A percentile compares a stretch with the other conserved stretches of the same genome.
These are phyloP conservation scores for Euschistus heros DNA, from an alignment of 1,140 invertebrate genomes.

Conservation along the genomic window DNA sequence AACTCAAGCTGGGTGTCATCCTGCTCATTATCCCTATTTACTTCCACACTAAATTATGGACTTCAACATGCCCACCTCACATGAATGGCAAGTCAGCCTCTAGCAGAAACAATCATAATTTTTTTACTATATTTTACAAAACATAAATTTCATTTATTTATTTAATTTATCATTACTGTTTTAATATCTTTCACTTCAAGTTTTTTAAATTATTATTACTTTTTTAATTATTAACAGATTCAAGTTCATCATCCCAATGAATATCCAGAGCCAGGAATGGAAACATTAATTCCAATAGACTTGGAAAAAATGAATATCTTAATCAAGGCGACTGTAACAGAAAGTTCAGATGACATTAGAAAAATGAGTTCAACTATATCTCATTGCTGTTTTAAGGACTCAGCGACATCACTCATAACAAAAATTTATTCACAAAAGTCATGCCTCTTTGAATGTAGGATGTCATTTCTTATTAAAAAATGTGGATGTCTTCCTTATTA, in stretches of 20 bases:
- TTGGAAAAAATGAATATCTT: conserved; percentile 28
- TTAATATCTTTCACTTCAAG: too few relatives aligned
- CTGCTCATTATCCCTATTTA: too few relatives aligned
- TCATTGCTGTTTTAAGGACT: conserved; percentile 31
- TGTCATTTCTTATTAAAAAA: conserved; percentile 29
- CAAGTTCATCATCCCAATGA: conserved; percentile 30
- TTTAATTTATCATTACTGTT: too few relatives aligned
- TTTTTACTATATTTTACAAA: too few relatives aligned
- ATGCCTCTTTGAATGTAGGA: conserved; percentile 32
- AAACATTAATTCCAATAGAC: conserved; percentile 25
- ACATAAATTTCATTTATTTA: too few relatives aligned
- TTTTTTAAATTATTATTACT: too few relatives aligned
- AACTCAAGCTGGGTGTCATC: too few relatives aligned
- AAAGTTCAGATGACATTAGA: conserved; percentile 29
- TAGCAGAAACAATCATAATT: too few relatives aligned
- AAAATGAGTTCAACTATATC: conserved; percentile 23
- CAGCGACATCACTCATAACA: conserved; percentile 25
- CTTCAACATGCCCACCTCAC: too few relatives aligned
- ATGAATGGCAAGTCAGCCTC: too few relatives aligned
- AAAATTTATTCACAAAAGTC: conserved; percentile 30
- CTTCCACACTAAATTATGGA: too few relatives aligned
- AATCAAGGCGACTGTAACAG: conserved; percentile 30
- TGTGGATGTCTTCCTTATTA: conserved; percentile 33
- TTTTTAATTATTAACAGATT: conserved; percentile 25
- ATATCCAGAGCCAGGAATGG: conserved; percentile 32